These are phyloP conservation scores for Fragum whitleyi DNA, from an alignment of 2,888 invertebrate species.

Conservation along the genomic window DNA sequence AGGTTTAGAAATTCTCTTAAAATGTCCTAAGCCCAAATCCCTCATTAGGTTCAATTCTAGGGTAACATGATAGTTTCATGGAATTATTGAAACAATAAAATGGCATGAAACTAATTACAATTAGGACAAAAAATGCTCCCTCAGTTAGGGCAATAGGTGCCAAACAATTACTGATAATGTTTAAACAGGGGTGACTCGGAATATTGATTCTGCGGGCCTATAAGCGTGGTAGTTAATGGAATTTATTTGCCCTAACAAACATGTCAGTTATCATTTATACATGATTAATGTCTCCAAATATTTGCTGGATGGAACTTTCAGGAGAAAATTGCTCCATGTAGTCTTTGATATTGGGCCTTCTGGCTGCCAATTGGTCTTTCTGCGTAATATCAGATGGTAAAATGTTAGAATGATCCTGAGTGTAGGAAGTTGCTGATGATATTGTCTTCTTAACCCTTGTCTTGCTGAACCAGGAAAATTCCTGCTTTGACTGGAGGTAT, in stretches of 20 bases:
- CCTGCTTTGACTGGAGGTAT: too few relatives aligned
- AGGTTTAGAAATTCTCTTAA: too few relatives aligned
- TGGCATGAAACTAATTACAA: not conserved
- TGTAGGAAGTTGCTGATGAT: too few relatives aligned
- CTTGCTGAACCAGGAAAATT: too few relatives aligned
- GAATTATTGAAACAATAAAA: not conserved
- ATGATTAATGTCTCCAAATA: slow-evolving; percentile 2
- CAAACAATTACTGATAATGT: slow-evolving; percentile 15
- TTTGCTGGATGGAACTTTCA: not conserved
- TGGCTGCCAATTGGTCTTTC: not conserved
- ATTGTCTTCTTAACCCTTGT: too few relatives aligned
- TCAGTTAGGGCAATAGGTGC: slow-evolving; percentile 1
- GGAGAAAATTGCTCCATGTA: not conserved
- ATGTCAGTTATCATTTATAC: slow-evolving; percentile 28
- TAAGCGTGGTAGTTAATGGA: slow-evolving; percentile 22
- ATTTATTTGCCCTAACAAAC: slow-evolving; percentile 31
- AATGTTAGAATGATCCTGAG: too few relatives aligned
- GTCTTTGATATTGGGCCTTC: not conserved
- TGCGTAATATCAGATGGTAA: too few relatives aligned
- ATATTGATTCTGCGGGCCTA: slow-evolving; percentile 17
- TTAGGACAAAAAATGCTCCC: not conserved
- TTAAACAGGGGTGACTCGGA: not conserved
- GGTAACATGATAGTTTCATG: not conserved
- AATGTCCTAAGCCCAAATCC: too few relatives aligned
- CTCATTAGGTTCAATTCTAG: too few relatives aligned